These are phyloP conservation scores for Allophyes oxyacanthae DNA, from an alignment of 2,888 invertebrate genomes.

Conservation along the genomic window DNA sequence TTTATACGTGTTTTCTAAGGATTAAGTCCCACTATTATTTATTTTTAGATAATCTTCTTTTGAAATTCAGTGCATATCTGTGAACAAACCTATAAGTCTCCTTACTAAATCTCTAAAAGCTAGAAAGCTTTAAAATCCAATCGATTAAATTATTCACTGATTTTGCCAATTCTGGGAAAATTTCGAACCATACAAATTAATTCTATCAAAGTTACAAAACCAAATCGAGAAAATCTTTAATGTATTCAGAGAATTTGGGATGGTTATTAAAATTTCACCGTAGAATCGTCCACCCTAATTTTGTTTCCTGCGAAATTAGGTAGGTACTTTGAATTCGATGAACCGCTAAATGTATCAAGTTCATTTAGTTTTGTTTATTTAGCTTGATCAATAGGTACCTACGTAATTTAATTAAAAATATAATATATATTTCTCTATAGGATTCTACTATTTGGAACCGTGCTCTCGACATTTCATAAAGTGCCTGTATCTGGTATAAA, in stretches of 20 bases:
- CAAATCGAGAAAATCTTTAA: slow-evolving; percentile 32
- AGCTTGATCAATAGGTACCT: slow-evolving; percentile 28
- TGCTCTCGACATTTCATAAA: no score
- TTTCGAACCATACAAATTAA: slow-evolving; percentile 26
- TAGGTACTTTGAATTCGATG: slow-evolving; percentile 41
- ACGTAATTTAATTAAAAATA: no score
- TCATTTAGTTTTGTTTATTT: slow-evolving; percentile 25
- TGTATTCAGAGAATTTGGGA: slow-evolving; percentile 17
- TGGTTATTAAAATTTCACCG: slow-evolving; percentile 42
- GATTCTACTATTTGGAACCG: no score
- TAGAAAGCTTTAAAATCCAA: slow-evolving; percentile 26
- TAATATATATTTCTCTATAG: no score
- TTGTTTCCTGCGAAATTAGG: slow-evolving; percentile 41
- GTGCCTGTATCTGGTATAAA: no score
- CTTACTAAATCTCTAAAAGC: not conserved
- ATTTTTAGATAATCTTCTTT: no score
- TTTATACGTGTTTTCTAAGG: no score
- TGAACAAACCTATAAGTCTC: not conserved
- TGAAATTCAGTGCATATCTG: no score
- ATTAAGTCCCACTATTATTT: no score
- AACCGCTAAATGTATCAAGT: slow-evolving; percentile 31
- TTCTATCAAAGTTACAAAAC: slow-evolving; percentile 32
- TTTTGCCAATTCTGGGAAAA: slow-evolving; percentile 2
- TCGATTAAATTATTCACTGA: slow-evolving; percentile 25
- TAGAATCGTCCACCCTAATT: slow-evolving; percentile 33